Percentiles rank a stretch among this genome's conserved stretches.
phyloP scores from a whole-genome alignment of 2,113 vertebrate species.

The Oceanodroma tethys region DNA sequence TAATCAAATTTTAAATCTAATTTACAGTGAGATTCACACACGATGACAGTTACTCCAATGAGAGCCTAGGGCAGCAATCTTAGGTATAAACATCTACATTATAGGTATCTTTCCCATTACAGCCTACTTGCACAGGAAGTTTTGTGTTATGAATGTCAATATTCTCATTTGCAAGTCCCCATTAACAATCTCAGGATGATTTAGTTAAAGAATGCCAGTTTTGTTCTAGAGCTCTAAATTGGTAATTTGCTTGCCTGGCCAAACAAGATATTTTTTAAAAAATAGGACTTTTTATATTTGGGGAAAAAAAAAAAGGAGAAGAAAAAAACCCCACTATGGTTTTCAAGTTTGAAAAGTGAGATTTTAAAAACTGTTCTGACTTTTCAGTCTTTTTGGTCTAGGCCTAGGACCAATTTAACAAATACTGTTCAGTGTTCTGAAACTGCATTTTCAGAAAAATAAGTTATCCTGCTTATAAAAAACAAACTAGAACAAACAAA shows the following conservation, averaged over 20 bases:
- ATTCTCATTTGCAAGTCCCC: neutral
- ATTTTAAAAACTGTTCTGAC: neutral
- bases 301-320: rapidly evolving
- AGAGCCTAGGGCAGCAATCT: neutral
- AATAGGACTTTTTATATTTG: rapidly evolving
- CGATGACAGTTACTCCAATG: neutral
- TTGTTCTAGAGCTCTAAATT: neutral
- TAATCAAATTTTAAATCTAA: neutral
- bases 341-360: neutral
- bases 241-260: neutral
- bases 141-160: neutral
- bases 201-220: neutral
- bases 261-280: neutral
- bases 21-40: neutral
- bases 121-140: neutral
- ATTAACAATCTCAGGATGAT: neutral
- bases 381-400: neutral
- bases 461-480: neutral
- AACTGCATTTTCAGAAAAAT: neutral
- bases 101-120: neutral
- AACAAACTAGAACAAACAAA: neutral
- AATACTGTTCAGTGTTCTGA: neutral
- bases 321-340: neutral
- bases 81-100: neutral
- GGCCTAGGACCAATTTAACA: neutral